Evolutionary conservation across 2,113 vertebrate genomes (phyloP).

Genomic region (Euleptes europaea): DNA sequence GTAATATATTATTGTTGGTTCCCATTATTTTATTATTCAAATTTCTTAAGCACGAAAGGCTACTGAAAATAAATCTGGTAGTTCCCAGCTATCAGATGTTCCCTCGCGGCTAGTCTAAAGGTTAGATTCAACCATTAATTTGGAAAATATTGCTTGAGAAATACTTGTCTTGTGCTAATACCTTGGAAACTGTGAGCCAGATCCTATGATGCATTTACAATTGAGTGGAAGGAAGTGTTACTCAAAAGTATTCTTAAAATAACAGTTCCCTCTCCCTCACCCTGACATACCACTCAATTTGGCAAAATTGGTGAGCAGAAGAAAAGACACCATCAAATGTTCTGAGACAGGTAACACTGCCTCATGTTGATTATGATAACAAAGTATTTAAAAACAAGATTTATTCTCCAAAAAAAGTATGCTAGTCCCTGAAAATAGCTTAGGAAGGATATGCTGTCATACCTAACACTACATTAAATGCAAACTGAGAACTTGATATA

Average conservation of each 20-base stretch:
- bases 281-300: not conserved
- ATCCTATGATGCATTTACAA: rapidly evolving
- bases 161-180: slow-evolving; percentile 1
- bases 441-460: slow-evolving; percentile 88
- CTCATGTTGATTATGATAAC: slow-evolving; percentile 60
- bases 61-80: not conserved
- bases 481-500: slow-evolving; percentile 86
- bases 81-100: not conserved
- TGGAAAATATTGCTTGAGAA: not conserved
- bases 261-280: not conserved
- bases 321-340: not conserved
- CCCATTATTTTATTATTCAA: not conserved
- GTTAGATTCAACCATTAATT: not conserved
- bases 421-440: slow-evolving; percentile 81
- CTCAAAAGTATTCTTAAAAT: slow-evolving; percentile 21
- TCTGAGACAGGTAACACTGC: slow-evolving; percentile 59
- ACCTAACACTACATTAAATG: slow-evolving; percentile 89
- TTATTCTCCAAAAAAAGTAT: slow-evolving; percentile 76
- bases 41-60: not conserved
- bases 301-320: slow-evolving; percentile 10
- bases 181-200: slow-evolving; percentile 24
- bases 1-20: not conserved
- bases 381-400: slow-evolving; percentile 72
- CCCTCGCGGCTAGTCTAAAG: not conserved
- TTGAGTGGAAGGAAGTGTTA: slow-evolving; percentile 26